Percentiles rank a stretch among this genome's conserved stretches.
These are phyloP conservation scores for Coreoperca whiteheadi DNA, from an alignment of 2,113 vertebrate species.

Conservation along the genomic window DNA sequence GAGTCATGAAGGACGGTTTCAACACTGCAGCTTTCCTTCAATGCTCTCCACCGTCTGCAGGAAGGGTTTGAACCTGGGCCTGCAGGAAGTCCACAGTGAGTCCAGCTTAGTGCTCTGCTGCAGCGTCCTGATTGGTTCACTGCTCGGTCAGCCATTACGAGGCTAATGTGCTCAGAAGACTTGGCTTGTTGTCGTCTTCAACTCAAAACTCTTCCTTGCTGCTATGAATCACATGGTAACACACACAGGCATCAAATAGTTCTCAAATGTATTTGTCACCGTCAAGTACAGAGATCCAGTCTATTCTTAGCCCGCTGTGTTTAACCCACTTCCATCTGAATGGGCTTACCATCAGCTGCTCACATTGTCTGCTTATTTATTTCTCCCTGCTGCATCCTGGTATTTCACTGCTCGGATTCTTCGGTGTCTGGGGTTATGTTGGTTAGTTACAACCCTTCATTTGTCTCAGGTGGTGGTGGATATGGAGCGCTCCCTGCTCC, in stretches of 20 bases:
- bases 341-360: constrained; percentile 41
- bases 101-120: neutral
- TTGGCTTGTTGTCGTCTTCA: constrained; percentile 21
- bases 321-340: constrained; percentile 59
- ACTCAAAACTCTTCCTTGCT: constrained; percentile 19
- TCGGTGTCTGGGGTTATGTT: neutral
- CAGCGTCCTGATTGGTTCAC: constrained; percentile 9
- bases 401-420: neutral
- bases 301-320: constrained; percentile 54
- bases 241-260: constrained; percentile 3
- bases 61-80: neutral
- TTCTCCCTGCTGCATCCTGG: constrained; percentile 14
- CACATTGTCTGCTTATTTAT: constrained; percentile 27
- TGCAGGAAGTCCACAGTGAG: neutral
- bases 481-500: neutral
- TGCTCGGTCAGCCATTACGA: constrained; percentile 12
- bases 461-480: neutral
- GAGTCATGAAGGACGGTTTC: neutral
- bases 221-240: constrained; percentile 30
- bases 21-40: neutral
- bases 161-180: constrained; percentile 24
- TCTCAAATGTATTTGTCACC: constrained; percentile 34
- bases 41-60: neutral
- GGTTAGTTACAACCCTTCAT: neutral
- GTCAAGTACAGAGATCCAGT: constrained; percentile 15